Conservation (phyloP, 1,140 invertebrate species). For the Mercenaria mercenaria region DNA sequence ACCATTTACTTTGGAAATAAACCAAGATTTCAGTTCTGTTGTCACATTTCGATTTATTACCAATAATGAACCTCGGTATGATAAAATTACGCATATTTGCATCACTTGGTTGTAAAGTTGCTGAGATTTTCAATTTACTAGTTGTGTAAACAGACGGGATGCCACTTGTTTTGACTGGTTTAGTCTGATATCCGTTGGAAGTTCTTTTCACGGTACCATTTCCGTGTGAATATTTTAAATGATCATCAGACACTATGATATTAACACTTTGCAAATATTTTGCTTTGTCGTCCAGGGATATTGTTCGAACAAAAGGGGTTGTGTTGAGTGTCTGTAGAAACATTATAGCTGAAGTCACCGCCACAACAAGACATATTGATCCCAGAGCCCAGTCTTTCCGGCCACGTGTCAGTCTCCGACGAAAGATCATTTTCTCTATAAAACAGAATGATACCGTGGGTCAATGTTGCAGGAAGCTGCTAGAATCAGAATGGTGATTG, state of each 20-base stretch:
- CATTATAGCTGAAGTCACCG: not conserved
- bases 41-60: not conserved
- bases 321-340: not conserved
- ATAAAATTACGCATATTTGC: not conserved
- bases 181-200: not conserved
- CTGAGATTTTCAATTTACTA: not conserved
- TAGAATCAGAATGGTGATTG: not conserved
- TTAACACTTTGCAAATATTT: not conserved
- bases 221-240: not conserved
- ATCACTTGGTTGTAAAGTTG: no score
- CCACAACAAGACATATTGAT: slow-evolving; percentile 20
- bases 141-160: not conserved
- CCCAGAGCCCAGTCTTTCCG: slow-evolving; percentile 15
- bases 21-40: slow-evolving; percentile 38
- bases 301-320: not conserved
- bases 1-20: slow-evolving; percentile 53
- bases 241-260: not conserved
- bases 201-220: not conserved
- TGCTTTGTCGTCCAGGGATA: not conserved
- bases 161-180: no score
- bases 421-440: not conserved
- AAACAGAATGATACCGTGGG: not conserved
- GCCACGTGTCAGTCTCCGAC: not conserved
- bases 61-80: not conserved
- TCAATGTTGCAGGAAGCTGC: not conserved